phyloP scores from a whole-genome alignment of 2,113 vertebrate genomes.

The Tringa solitaria region DNA sequence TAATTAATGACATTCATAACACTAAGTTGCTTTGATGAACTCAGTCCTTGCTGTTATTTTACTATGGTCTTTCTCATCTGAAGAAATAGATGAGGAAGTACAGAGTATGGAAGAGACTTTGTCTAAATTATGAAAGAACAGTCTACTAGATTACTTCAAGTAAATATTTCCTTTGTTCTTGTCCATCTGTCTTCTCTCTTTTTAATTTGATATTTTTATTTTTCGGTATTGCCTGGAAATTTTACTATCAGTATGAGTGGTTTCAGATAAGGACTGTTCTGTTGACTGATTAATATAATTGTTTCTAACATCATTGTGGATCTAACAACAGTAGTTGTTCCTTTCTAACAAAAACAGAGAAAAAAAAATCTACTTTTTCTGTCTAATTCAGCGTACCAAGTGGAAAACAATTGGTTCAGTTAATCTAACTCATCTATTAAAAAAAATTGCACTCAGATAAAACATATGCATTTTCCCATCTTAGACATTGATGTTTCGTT shows the following conservation, averaged over 20 bases:
- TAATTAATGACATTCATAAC: background rate
- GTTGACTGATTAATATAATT: background rate
- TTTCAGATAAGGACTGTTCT: constrained; percentile 37
- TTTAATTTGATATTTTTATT: constrained; percentile 20
- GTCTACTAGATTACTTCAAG: background rate
- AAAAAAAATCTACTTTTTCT: background rate
- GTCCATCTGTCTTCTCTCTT: background rate
- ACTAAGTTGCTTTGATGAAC: background rate
- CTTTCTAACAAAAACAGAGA: background rate
- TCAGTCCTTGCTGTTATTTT: background rate
- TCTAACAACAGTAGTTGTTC: background rate
- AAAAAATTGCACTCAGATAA: background rate
- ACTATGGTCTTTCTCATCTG: background rate
- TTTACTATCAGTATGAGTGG: constrained; percentile 23
- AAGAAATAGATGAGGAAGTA: background rate
- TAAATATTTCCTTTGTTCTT: background rate
- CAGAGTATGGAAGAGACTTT: background rate
- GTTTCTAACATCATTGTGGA: constrained; percentile 3
- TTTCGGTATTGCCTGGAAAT: background rate
- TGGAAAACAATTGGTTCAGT: background rate
- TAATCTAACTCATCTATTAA: background rate
- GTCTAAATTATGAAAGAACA: background rate
- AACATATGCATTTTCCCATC: background rate
- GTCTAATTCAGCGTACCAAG: background rate
- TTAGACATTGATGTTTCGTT: background rate